A percentile compares a stretch with the other conserved stretches of the same genome.
Evolutionary conservation across 2,113 vertebrate genomes (phyloP).

Genomic region (Formicarius rufipectus): DNA sequence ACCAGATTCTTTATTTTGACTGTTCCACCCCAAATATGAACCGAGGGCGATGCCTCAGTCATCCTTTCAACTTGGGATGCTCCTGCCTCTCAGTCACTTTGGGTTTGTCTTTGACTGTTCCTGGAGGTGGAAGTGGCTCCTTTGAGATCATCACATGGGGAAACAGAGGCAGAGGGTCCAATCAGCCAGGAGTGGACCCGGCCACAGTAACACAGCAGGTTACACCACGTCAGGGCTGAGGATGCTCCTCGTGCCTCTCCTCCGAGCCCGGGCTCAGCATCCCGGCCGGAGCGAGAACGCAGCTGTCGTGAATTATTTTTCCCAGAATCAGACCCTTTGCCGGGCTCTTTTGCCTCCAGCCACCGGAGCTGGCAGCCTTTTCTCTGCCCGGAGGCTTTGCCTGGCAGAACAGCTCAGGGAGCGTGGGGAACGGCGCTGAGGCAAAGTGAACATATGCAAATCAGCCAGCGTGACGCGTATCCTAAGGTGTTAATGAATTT

Average conservation of each 20-base stretch:
- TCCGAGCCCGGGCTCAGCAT: no score
- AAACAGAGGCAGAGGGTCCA: not conserved
- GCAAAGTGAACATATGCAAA: conserved; percentile 22
- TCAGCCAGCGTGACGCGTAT: not conserved
- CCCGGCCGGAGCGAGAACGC: not conserved
- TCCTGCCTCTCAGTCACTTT: not conserved
- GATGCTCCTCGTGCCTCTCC: not conserved
- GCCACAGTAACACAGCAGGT: fast-evolving
- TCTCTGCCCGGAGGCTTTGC: not conserved
- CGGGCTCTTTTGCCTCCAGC: not conserved
- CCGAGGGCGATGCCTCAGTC: not conserved
- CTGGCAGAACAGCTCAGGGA: not conserved
- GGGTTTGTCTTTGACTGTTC: fast-evolving
- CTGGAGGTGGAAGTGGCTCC: not conserved
- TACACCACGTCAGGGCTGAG: fast-evolving
- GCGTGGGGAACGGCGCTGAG: not conserved
- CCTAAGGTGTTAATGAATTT: conserved; percentile 46
- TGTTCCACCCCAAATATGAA: not conserved
- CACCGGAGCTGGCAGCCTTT: not conserved
- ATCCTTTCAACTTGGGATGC: not conserved
- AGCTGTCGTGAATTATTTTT: not conserved
- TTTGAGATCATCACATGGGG: not conserved
- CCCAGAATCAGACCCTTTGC: not conserved
- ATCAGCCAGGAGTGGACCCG: not conserved
- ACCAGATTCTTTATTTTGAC: not conserved